Evolutionary conservation across 2,888 invertebrate species (phyloP).

Genomic region (Diadegma fenestrale): DNA sequence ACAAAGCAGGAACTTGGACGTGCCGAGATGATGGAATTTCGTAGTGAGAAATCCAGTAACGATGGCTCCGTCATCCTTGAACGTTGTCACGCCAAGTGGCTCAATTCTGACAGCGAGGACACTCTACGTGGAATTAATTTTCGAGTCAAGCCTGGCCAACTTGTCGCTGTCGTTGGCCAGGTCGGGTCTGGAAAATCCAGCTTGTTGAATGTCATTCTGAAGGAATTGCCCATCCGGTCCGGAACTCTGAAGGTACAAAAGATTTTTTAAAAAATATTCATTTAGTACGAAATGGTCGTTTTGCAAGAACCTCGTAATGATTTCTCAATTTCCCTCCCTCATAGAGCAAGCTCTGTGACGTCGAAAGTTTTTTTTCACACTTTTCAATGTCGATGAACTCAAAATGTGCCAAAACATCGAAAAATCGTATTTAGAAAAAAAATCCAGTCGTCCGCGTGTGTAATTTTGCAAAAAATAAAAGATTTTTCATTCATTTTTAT

Average conservation of each 20-base stretch:
- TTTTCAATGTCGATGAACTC: too few species aligned
- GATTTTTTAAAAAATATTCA: not conserved
- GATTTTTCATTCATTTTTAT: too few species aligned
- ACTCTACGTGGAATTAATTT: conserved; percentile 84
- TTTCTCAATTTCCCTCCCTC: not conserved
- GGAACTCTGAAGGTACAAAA: conserved; percentile 83
- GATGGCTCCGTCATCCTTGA: conserved; percentile 74
- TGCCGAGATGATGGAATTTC: conserved; percentile 74
- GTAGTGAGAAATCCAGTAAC: conserved; percentile 75
- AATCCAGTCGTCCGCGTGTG: too few species aligned
- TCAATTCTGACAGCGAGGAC: conserved; percentile 78
- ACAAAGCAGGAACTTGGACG: conserved; percentile 56
- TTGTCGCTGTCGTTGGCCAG: conserved; percentile 88
- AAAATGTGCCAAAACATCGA: too few species aligned
- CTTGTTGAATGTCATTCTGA: conserved; percentile 84
- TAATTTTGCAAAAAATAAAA: too few species aligned
- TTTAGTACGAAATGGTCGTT: too few species aligned
- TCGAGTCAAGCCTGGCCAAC: conserved; percentile 82
- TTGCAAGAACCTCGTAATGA: too few species aligned
- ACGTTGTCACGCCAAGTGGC: conserved; percentile 80
- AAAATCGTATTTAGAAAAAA: too few species aligned
- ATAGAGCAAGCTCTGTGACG: too few species aligned
- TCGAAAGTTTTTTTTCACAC: too few species aligned
- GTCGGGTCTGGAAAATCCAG: conserved; percentile 89
- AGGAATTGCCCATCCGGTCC: conserved; percentile 83